phyloP scores from a whole-genome alignment of 1,140 invertebrate species.

The Agrilus planipennis region DNA sequence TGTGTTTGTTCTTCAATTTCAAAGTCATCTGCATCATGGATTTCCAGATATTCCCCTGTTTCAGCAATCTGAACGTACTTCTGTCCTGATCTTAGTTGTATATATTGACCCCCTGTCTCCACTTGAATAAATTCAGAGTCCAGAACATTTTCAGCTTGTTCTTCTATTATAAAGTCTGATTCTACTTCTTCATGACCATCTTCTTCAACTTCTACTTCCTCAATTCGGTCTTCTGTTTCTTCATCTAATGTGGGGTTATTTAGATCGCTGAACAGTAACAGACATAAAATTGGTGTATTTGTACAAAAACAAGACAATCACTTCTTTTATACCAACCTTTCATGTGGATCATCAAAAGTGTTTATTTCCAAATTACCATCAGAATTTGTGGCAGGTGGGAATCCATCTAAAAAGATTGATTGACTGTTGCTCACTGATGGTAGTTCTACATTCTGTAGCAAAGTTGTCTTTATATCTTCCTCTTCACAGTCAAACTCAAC shows the following conservation, averaged over 20 bases:
- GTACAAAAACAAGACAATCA: not conserved
- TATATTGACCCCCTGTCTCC: no score
- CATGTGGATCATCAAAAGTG: slow-evolving; percentile 9
- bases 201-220: slow-evolving; percentile 6
- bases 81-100: not conserved
- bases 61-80: not conserved
- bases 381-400: slow-evolving; percentile 2
- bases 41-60: slow-evolving; percentile 2
- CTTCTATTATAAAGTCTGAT: slow-evolving; percentile 9
- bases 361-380: slow-evolving; percentile 29
- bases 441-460: not conserved
- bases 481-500: not conserved
- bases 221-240: slow-evolving; percentile 9
- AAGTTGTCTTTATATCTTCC: slow-evolving; percentile 1
- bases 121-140: not conserved
- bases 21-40: not conserved
- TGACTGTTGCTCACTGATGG: not conserved
- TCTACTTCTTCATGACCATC: slow-evolving; percentile 18
- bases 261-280: not conserved
- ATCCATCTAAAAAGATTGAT: not conserved
- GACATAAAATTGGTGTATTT: not conserved
- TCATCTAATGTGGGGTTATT: slow-evolving; percentile 3
- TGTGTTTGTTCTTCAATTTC: slow-evolving; percentile 1
- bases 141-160: not conserved
- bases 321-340: slow-evolving; percentile 5